Conservation (phyloP, 2,888 invertebrate genomes). For the Monopis laevigella region DNA sequence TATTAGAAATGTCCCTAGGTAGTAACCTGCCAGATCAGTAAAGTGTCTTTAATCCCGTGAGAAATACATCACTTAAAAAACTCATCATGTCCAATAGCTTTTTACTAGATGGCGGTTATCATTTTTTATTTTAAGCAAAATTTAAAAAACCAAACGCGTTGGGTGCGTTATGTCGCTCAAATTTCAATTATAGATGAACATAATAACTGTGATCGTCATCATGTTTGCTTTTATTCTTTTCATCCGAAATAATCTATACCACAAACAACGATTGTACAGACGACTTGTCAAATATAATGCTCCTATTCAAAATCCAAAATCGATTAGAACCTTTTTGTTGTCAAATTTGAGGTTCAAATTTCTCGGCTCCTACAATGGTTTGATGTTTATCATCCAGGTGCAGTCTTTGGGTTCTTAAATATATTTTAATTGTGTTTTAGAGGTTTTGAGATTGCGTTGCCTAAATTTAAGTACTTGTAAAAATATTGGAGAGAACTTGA, state of each 20-base stretch:
- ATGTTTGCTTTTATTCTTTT: constrained; percentile 65
- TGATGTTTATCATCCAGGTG: constrained; percentile 65
- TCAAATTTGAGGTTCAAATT: constrained; percentile 64
- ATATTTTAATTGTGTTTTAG: constrained; percentile 53
- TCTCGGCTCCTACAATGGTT: constrained; percentile 61
- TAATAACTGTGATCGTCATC: constrained; percentile 41
- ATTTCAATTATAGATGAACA: constrained; percentile 58
- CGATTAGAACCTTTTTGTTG: constrained; percentile 67
- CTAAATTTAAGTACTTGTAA: constrained; percentile 14
- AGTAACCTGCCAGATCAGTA: too few species aligned
- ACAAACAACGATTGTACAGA: constrained; percentile 61
- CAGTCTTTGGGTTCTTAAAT: constrained; percentile 39
- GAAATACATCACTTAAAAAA: too few species aligned
- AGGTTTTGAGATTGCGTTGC: constrained; percentile 27
- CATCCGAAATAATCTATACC: constrained; percentile 66
- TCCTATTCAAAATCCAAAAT: constrained; percentile 56
- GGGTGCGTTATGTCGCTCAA: constrained; percentile 30
- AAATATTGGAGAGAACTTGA: constrained; percentile 4
- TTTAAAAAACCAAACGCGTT: neutral
- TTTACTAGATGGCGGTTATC: too few species aligned
- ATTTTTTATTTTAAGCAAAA: neutral
- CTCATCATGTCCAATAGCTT: too few species aligned
- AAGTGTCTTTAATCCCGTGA: too few species aligned
- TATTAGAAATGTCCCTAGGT: too few species aligned
- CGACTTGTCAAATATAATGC: constrained; percentile 65